Conservation (phyloP, 2,797 vertebrate species). For the Liparis tanakae region DNA sequence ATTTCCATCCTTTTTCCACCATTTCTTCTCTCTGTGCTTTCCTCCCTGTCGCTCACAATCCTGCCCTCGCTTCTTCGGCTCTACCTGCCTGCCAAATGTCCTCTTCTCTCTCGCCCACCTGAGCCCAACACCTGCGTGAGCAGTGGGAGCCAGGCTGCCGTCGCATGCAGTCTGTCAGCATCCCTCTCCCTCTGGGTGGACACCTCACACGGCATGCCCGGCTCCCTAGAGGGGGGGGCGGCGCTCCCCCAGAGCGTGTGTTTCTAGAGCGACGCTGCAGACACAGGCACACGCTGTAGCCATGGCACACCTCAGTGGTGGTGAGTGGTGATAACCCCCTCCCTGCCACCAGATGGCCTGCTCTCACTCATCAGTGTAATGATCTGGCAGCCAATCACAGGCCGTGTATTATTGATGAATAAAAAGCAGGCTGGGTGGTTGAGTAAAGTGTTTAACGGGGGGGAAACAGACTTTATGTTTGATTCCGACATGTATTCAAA, state of each 20-base stretch:
- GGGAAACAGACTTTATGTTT: constrained; percentile 42
- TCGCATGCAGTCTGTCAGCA: constrained; percentile 53
- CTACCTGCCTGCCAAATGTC: constrained; percentile 61
- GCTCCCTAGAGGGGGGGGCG: constrained; percentile 43
- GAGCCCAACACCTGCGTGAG: constrained; percentile 71
- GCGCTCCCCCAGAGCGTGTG: constrained; percentile 33
- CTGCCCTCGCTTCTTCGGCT: constrained; percentile 41
- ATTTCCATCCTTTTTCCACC: constrained; percentile 18
- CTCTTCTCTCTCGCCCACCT: constrained; percentile 65
- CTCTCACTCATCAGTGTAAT: constrained; percentile 54
- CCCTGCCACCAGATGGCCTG: constrained; percentile 53
- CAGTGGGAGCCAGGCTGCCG: constrained; percentile 48
- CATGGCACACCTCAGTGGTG: constrained; percentile 32
- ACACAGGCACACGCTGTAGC: constrained; percentile 36
- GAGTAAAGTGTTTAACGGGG: constrained; percentile 45
- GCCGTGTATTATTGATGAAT: constrained; percentile 58
- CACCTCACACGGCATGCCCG: constrained; percentile 48
- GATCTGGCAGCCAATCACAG: constrained; percentile 53
- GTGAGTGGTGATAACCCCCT: constrained; percentile 61
- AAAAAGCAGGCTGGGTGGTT: constrained; percentile 52
- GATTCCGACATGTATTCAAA: constrained; percentile 30
- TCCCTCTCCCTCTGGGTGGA: constrained; percentile 49
- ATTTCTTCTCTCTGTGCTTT: constrained; percentile 23
- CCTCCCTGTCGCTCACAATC: constrained; percentile 43
- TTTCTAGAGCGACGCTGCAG: constrained; percentile 24